Evolutionary conservation across 2,797 vertebrate genomes (phyloP).

Genomic region (Mallotus villosus): DNA sequence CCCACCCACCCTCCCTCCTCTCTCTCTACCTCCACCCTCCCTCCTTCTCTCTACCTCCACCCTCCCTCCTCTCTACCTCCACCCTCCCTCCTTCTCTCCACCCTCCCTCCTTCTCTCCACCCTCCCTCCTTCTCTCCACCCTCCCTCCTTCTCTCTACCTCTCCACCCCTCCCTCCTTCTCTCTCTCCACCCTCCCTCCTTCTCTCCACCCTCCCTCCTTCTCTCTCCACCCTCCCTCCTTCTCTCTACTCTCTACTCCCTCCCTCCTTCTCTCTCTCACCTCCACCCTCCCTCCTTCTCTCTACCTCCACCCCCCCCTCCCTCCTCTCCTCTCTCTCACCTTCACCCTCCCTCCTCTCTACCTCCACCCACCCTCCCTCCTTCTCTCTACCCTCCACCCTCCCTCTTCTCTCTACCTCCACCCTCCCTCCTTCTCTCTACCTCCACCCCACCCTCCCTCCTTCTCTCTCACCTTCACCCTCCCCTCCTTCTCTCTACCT

Average conservation of each 20-base stretch:
- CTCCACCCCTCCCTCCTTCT: background rate
- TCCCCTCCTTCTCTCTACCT: no score
- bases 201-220: slow-evolving; percentile 41
- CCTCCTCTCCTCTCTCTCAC: background rate
- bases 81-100: background rate
- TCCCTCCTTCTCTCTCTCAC: background rate
- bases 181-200: slow-evolving; percentile 22
- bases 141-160: slow-evolving; percentile 17
- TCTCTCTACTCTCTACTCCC: background rate
- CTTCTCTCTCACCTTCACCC: slow-evolving; percentile 39
- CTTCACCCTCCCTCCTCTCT: background rate
- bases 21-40: background rate
- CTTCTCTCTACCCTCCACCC: background rate
- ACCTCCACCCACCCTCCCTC: background rate
- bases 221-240: slow-evolving; percentile 12
- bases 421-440: no score
- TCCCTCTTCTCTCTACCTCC: background rate
- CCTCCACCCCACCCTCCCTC: no score
- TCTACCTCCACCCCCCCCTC: background rate
- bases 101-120: background rate
- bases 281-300: background rate
- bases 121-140: slow-evolving; percentile 1
- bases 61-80: background rate
- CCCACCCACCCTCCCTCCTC: background rate
- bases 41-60: background rate